Evolutionary conservation across 2,888 invertebrate genomes (phyloP).

Genomic region (Lithophane semibrunnea): DNA sequence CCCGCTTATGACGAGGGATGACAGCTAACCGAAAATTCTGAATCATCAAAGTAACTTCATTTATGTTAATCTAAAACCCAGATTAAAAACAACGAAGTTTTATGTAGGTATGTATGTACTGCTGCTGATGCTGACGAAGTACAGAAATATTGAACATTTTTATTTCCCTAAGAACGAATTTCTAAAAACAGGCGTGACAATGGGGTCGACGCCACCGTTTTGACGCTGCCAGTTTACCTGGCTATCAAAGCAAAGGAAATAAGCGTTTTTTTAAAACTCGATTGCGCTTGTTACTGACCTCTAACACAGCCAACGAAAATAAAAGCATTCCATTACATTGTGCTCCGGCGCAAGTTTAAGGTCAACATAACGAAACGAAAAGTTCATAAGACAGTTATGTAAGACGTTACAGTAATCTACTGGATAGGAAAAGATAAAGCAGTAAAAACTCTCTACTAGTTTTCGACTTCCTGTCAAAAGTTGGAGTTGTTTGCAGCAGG

Average conservation of each 20-base stretch:
- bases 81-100: slow-evolving; percentile 22
- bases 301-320: slow-evolving; percentile 51
- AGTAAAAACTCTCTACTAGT: not conserved
- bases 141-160: slow-evolving; percentile 2
- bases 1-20: slow-evolving; percentile 71
- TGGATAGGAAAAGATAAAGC: not conserved
- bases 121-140: not conserved
- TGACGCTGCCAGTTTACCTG: not conserved
- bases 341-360: slow-evolving; percentile 44
- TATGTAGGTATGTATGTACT: not conserved
- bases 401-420: slow-evolving; percentile 24
- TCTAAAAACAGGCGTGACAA: not conserved
- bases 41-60: slow-evolving; percentile 64
- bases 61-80: slow-evolving; percentile 35
- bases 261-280: slow-evolving; percentile 9
- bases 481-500: not conserved
- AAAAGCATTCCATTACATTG: slow-evolving; percentile 49
- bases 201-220: not conserved
- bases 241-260: slow-evolving; percentile 24
- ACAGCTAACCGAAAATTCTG: slow-evolving; percentile 67
- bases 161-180: not conserved
- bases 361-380: slow-evolving; percentile 49
- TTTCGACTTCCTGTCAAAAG: slow-evolving; percentile 4
- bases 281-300: slow-evolving; percentile 11
- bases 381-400: slow-evolving; percentile 41